Percentiles rank a stretch among this genome's conserved stretches.
Evolutionary conservation across 2,797 vertebrate genomes (phyloP).

Genomic region (Leptatherina wallacei): DNA sequence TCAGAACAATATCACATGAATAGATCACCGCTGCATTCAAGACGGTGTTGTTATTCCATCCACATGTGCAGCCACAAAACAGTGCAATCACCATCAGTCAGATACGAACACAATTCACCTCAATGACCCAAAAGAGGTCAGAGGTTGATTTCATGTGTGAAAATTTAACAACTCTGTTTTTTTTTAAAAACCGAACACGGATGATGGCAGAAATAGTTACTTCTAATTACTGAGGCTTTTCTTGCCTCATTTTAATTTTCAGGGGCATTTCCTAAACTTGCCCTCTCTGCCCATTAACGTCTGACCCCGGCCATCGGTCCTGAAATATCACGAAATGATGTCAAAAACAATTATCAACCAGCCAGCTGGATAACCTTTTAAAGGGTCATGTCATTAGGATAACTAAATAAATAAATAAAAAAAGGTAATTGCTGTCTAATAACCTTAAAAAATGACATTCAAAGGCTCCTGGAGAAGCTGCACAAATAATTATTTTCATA

Average conservation of each 20-base stretch:
- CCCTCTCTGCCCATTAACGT: constrained; percentile 44
- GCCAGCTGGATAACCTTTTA: constrained; percentile 17
- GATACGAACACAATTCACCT: constrained; percentile 2
- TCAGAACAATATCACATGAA: background rate
- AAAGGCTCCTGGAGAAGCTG: constrained; percentile 1
- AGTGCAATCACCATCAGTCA: constrained; percentile 10
- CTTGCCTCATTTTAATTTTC: constrained; percentile 42
- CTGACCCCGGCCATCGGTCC: constrained; percentile 29
- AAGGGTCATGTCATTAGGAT: constrained; percentile 14
- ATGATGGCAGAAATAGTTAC: constrained; percentile 23
- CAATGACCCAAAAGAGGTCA: constrained; percentile 23
- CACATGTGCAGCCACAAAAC: background rate
- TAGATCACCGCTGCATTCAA: background rate
- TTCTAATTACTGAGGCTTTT: constrained; percentile 44
- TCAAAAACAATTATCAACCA: constrained; percentile 22
- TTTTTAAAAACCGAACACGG: background rate
- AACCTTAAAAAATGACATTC: constrained; percentile 21
- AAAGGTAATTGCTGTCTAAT: background rate
- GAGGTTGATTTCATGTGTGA: constrained; percentile 6
- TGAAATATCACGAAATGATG: constrained; percentile 23
- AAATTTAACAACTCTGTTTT: constrained; percentile 31
- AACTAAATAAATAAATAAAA: constrained; percentile 6
- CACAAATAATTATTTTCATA: background rate
- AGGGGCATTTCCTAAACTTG: constrained; percentile 30
- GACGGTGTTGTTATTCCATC: background rate